phyloP scores from a whole-genome alignment of 1,140 invertebrate species.

The Lethocerus indicus region DNA sequence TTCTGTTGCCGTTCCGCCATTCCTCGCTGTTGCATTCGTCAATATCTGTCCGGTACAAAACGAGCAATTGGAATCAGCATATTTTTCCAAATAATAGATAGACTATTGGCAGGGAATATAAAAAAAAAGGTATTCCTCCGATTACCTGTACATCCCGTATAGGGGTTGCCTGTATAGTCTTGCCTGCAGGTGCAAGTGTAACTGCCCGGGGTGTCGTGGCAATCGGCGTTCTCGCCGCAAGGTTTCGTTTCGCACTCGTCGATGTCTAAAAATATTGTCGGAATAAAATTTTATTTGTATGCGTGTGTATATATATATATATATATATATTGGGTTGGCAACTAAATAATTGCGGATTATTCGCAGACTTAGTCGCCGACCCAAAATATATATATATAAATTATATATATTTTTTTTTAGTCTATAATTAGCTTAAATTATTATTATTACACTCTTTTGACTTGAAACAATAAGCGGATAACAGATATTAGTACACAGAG shows the following conservation, averaged over 20 bases:
- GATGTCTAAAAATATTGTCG: constrained; percentile 48
- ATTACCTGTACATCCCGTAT: constrained; percentile 46
- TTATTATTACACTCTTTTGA: too few relatives aligned
- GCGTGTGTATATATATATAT: too few relatives aligned
- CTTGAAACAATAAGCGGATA: too few relatives aligned
- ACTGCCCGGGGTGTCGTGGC: constrained; percentile 50
- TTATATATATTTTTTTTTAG: too few relatives aligned
- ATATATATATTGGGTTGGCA: too few relatives aligned
- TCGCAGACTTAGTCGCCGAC: too few relatives aligned
- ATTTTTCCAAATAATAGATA: background rate
- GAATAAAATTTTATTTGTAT: too few relatives aligned
- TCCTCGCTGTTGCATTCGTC: constrained; percentile 72
- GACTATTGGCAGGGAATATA: background rate
- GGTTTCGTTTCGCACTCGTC: constrained; percentile 50
- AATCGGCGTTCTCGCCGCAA: constrained; percentile 54
- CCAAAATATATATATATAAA: too few relatives aligned
- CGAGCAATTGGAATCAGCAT: background rate
- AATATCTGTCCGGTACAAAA: constrained; percentile 42
- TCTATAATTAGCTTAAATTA: too few relatives aligned
- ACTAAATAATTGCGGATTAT: too few relatives aligned
- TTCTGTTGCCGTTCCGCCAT: too few relatives aligned
- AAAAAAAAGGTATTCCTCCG: background rate
- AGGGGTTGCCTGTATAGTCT: constrained; percentile 58
- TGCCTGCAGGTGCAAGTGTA: constrained; percentile 58
- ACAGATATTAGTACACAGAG: too few relatives aligned